Evolutionary conservation across 1,140 invertebrate species (phyloP), one percentile per base, ranked within the genome.

Genomic region (Drosophila paulistorum): DNA sequence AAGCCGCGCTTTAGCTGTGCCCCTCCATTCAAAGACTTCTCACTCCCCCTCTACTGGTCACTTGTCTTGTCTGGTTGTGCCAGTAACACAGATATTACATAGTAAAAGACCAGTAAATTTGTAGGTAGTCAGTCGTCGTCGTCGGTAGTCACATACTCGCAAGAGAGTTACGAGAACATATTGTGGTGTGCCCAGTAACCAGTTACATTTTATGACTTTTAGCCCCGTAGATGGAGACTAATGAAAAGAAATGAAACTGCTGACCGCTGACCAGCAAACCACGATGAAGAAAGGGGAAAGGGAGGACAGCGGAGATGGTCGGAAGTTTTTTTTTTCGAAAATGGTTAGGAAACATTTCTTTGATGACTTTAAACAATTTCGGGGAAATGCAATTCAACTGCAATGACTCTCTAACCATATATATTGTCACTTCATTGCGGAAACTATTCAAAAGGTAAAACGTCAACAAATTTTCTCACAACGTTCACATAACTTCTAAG

Each of bases 181-280:
- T 85, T 87, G 67, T 76, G 72, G 79, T 67, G 72, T 62, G 63
- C 42, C 57, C 65, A 68, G 84, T 79, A 86, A 86, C 79, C 84
- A 87, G 82, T 86, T 86, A 87, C 82, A 78, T 86, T 86, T 86
- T 86, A 86, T 86, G 76, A 79, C 82, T 75, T 68, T 79, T 73
- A 26, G 45, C 60, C 23, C 78, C 71, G 39, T 76, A 82, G 67
- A 74, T 74, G 82, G 83, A 76, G 79, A 80, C 76, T 86, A 86
- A 86, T 86, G 82, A 86, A 86, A 87, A 79, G 82, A 86, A 86
- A 87, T 87, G 82, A 86, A 79, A 65, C 72, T 68, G 69, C 73
- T 48, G 63, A 67, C 9, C 11, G 17, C 14, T 39, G 37, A 11
- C 39, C n/a, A 20, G 6, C 17, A 14, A 6, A 13, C 30, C 5